These are phyloP conservation scores for Ceyx margarethae DNA, from an alignment of 2,113 vertebrate genomes.

Conservation along the genomic window DNA sequence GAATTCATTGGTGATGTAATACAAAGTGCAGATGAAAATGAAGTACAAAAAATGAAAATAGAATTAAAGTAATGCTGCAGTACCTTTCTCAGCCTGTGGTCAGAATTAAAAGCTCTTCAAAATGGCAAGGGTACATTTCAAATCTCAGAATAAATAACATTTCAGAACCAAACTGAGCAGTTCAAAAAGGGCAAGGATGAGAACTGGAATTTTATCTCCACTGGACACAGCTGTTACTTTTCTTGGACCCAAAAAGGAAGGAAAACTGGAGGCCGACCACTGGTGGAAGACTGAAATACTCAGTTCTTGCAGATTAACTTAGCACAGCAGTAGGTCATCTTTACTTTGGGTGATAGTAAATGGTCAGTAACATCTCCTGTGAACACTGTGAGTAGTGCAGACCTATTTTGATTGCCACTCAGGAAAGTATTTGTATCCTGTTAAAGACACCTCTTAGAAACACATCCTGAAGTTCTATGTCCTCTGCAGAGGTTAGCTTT, in stretches of 20 bases:
- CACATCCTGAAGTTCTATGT: background rate
- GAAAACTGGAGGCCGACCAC: background rate
- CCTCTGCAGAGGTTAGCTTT: background rate
- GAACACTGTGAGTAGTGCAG: background rate
- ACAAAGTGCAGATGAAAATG: conserved; percentile 45
- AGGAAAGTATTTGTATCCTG: background rate
- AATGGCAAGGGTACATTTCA: conserved; percentile 39
- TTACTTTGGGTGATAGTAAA: background rate
- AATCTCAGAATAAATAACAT: conserved; percentile 32
- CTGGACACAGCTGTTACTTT: background rate
- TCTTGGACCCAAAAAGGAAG: background rate
- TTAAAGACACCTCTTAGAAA: background rate
- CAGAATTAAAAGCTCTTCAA: conserved; percentile 52
- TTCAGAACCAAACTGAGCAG: background rate
- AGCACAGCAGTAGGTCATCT: background rate
- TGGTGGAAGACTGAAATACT: background rate
- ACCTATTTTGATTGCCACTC: background rate
- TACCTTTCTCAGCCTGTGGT: conserved; percentile 49
- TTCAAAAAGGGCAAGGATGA: conserved; percentile 14
- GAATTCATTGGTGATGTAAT: conserved; percentile 21
- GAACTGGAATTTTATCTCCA: conserved; percentile 4
- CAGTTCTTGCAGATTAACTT: conserved; percentile 10
- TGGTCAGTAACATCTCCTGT: background rate
- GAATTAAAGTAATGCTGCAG: conserved; percentile 52
- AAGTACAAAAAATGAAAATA: conserved; percentile 43